These are phyloP conservation scores for Pogoniulus pusillus DNA, from an alignment of 2,797 vertebrate genomes.

Conservation along the genomic window DNA sequence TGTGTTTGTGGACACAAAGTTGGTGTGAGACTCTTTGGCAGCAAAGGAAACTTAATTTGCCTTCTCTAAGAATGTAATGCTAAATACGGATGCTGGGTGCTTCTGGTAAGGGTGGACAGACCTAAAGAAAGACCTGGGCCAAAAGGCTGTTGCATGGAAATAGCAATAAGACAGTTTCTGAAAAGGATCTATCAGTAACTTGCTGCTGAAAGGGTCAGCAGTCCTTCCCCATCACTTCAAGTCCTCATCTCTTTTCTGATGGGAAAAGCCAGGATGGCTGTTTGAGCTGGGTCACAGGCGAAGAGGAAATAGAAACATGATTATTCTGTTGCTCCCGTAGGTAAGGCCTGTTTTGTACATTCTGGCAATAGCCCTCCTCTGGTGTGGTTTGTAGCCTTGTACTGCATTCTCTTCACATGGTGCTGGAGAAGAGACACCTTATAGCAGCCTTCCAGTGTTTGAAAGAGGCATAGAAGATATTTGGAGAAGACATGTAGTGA, in stretches of 20 bases:
- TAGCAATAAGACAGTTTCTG: not conserved
- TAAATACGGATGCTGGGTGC: not conserved
- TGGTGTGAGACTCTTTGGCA: not conserved
- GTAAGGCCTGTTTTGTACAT: not conserved
- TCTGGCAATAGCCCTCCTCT: not conserved
- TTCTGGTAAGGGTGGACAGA: not conserved
- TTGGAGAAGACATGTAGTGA: too few relatives aligned
- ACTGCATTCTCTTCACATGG: not conserved
- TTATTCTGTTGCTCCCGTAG: not conserved
- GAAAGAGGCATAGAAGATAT: too few relatives aligned
- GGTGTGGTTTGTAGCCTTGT: not conserved
- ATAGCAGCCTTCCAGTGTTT: too few relatives aligned
- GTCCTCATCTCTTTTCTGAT: not conserved
- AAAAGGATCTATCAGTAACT: not conserved
- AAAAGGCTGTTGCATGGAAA: not conserved
- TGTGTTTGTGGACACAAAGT: rapidly evolving
- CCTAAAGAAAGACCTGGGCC: not conserved
- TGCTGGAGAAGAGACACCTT: not conserved
- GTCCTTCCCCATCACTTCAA: not conserved
- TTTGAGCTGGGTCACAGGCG: not conserved
- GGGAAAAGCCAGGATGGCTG: not conserved
- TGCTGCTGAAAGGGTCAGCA: not conserved
- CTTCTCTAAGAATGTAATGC: not conserved
- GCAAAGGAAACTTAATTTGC: not conserved
- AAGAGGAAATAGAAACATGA: not conserved